phyloP scores from a whole-genome alignment of 37 sponge, comb jelly and placozoan genomes.

The Eunapius fragilis region DNA sequence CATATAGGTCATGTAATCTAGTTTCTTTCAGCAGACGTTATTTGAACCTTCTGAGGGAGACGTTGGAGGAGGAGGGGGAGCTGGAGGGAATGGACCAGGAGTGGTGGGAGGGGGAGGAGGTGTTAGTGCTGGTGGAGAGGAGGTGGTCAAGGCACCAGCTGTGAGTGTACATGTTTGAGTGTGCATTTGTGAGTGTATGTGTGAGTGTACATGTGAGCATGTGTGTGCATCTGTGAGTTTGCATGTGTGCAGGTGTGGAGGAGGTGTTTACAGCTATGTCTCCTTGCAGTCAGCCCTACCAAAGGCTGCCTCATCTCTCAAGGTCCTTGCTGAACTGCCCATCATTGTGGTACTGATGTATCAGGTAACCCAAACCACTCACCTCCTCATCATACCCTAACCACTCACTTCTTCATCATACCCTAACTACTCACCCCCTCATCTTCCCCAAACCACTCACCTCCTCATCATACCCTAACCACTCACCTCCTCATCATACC shows the following conservation, averaged over 20 bases:
- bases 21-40: neutral
- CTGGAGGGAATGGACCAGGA: neutral
- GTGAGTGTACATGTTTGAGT: neutral
- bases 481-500: neutral
- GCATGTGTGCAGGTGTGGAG: neutral
- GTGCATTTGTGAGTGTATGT: neutral
- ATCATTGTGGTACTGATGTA: slow-evolving; percentile 95
- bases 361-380: slow-evolving; percentile 57
- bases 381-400: neutral
- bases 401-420: neutral
- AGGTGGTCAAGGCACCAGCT: neutral
- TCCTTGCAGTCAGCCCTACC: slow-evolving; percentile 37
- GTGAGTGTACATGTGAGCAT: neutral
- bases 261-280: neutral
- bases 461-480: too few species aligned
- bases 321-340: slow-evolving; percentile 94
- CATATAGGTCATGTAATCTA: too few species aligned
- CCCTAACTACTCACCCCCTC: neutral
- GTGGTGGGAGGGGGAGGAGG: neutral
- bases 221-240: neutral
- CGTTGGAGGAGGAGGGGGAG: neutral
- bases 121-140: neutral
- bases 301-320: slow-evolving; percentile 84
- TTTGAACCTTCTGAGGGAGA: slow-evolving; percentile 40
- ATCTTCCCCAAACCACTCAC: too few species aligned